A percentile compares a stretch with the other conserved stretches of the same genome.
These are phyloP conservation scores for Chrysolina haemoptera DNA, from an alignment of 2,888 invertebrate species.

Conservation along the genomic window DNA sequence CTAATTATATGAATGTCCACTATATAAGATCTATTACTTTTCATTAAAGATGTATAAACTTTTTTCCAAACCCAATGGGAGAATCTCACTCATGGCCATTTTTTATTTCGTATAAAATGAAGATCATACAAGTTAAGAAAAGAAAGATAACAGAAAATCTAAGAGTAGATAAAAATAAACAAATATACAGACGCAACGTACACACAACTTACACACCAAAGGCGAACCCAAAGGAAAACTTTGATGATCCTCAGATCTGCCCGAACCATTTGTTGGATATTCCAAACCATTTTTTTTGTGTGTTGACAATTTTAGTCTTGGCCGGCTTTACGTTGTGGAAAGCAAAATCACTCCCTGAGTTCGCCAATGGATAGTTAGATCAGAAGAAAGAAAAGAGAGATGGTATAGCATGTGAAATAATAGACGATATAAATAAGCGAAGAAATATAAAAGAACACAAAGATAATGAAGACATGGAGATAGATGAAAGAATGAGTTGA, in stretches of 20 bases:
- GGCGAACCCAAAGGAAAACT: slow-evolving; percentile 3
- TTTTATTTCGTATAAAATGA: neutral
- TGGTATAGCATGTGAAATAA: neutral
- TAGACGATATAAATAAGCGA: neutral
- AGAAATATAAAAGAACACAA: neutral
- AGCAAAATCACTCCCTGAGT: neutral
- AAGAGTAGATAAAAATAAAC: slow-evolving; percentile 20
- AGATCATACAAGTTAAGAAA: neutral
- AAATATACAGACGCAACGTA: slow-evolving; percentile 26
- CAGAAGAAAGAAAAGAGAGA: neutral
- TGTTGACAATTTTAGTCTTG: too few species aligned
- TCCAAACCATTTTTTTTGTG: too few species aligned
- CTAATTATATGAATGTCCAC: neutral
- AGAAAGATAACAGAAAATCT: neutral
- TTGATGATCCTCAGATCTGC: neutral
- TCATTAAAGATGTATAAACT: neutral
- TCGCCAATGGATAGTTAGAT: slow-evolving; percentile 6
- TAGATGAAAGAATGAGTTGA: neutral
- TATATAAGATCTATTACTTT: too few species aligned
- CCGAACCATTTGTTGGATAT: too few species aligned
- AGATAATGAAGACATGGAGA: neutral
- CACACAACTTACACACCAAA: slow-evolving; percentile 21
- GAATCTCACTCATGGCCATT: too few species aligned
- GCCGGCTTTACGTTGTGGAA: too few species aligned
- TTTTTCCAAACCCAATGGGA: neutral